phyloP scores from a whole-genome alignment of 2,797 vertebrate genomes.

The Botia almorhae region DNA sequence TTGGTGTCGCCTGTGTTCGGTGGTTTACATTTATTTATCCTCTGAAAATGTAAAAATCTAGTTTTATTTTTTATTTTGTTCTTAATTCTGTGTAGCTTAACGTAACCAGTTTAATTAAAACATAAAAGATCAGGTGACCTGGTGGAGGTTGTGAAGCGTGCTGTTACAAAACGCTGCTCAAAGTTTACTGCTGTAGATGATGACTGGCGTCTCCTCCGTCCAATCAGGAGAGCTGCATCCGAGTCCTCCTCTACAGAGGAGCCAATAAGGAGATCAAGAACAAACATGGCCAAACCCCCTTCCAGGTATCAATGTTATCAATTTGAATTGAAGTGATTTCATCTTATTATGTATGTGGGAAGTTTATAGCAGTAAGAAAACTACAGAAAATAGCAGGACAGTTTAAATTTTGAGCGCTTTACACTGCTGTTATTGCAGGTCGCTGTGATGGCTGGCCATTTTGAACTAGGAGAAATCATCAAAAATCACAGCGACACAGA shows the following conservation, averaged over 20 bases:
- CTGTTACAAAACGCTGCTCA: neutral
- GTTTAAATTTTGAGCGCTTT: neutral
- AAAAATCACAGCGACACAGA: conserved; percentile 89
- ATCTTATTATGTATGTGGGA: neutral
- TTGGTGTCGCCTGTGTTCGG: neutral
- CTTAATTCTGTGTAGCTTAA: neutral
- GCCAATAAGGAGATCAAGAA: conserved; percentile 90
- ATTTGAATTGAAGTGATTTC: neutral
- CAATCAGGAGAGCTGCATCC: conserved; percentile 86
- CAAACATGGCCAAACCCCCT: conserved; percentile 89
- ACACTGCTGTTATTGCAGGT: conserved; percentile 73
- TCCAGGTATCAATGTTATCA: conserved; percentile 79
- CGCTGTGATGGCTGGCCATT: conserved; percentile 89
- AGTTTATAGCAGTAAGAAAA: neutral
- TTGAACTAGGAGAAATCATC: conserved; percentile 91
- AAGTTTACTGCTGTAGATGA: too few species aligned
- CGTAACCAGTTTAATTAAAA: neutral
- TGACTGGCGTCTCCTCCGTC: conserved; percentile 46
- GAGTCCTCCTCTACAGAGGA: conserved; percentile 90
- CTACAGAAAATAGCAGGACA: neutral
- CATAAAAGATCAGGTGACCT: neutral
- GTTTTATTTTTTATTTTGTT: neutral
- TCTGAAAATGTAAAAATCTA: neutral
- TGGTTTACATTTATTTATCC: neutral
- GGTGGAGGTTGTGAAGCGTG: too few species aligned